These are phyloP conservation scores for Caenorhabditis sp. DNA, from an alignment of 2,888 invertebrate species.

Conservation along the genomic window DNA sequence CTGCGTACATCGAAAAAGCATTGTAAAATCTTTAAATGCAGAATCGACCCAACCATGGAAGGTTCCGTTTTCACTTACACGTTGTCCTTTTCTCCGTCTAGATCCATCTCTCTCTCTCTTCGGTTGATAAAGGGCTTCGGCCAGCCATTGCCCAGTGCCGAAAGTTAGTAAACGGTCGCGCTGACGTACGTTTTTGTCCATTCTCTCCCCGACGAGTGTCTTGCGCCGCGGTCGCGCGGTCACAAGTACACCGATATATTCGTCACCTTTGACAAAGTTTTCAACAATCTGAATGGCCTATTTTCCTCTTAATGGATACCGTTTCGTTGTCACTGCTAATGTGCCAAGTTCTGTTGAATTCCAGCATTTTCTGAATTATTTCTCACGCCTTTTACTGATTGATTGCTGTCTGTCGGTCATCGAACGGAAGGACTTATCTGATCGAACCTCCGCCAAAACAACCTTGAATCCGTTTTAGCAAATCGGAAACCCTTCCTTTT, in stretches of 20 bases:
- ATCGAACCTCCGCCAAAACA: conserved; percentile 8
- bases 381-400: not conserved
- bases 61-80: conserved; percentile 27
- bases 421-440: conserved; percentile 5
- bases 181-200: conserved; percentile 19
- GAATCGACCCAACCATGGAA: not conserved
- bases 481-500: not conserved
- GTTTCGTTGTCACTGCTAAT: not conserved
- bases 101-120: not conserved
- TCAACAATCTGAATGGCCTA: conserved; percentile 20
- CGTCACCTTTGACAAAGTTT: conserved; percentile 50
- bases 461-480: conserved; percentile 14
- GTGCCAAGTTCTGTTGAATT: too few relatives aligned
- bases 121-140: conserved; percentile 30
- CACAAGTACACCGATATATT: conserved; percentile 48
- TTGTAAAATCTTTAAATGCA: too few relatives aligned
- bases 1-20: too few relatives aligned
- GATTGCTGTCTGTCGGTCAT: conserved; percentile 2
- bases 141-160: conserved; percentile 24
- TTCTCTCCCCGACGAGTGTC: conserved; percentile 25
- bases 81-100: conserved; percentile 3
- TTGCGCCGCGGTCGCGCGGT: conserved; percentile 16
- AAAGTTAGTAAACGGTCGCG: conserved; percentile 23
- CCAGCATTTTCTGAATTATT: not conserved
- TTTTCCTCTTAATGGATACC: conserved; percentile 3